Evolutionary conservation across 2,888 invertebrate genomes (phyloP).

Genomic region (Tipula helvola): DNA sequence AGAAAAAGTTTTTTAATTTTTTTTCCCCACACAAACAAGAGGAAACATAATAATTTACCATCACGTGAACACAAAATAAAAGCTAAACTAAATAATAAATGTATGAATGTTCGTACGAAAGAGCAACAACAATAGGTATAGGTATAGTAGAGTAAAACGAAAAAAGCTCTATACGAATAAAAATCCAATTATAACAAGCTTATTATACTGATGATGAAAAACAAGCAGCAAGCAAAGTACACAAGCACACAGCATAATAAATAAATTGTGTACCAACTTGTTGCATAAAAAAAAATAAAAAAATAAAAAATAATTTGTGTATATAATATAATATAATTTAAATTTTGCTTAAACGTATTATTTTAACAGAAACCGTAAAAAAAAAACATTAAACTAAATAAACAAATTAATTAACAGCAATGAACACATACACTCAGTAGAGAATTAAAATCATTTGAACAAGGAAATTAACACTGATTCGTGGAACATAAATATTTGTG

Average conservation of each 20-base stretch:
- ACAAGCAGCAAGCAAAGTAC: background rate
- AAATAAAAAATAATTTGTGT: background rate
- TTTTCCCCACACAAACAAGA: background rate
- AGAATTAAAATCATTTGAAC: background rate
- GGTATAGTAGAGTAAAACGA: background rate
- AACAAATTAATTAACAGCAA: background rate
- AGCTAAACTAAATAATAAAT: background rate
- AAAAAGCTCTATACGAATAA: background rate
- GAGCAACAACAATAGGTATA: background rate
- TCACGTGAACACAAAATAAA: background rate
- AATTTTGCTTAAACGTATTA: background rate
- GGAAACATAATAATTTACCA: background rate
- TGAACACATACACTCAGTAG: background rate
- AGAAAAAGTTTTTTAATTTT: background rate
- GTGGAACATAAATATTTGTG: too few species aligned
- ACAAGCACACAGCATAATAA: background rate
- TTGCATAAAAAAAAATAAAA: background rate
- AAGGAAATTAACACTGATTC: too few species aligned
- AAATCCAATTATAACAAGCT: conserved; percentile 4
- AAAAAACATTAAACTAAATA: background rate
- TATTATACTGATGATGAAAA: background rate
- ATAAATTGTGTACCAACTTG: background rate
- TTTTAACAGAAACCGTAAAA: background rate
- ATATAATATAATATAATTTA: background rate
- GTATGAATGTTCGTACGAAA: background rate